Evolutionary conservation across 2,797 vertebrate species (phyloP).

Genomic region (Lindbergichthys nudifrons): DNA sequence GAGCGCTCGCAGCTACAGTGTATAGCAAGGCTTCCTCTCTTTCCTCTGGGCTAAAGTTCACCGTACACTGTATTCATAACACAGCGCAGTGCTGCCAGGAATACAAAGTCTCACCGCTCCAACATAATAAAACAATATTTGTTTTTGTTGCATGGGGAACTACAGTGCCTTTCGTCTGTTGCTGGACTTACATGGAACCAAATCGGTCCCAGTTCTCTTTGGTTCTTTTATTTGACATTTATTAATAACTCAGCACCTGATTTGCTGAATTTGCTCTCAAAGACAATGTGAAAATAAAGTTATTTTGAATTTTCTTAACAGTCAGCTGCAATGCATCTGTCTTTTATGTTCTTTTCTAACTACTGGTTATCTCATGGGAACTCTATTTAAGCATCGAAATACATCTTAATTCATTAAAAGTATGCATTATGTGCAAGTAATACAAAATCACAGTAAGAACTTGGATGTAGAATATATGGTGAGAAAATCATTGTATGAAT

Average conservation of each 20-base stretch:
- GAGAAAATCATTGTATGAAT: too few relatives aligned
- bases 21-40: slow-evolving; percentile 72
- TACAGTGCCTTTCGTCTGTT: background rate
- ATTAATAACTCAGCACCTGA: background rate
- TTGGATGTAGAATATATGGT: background rate
- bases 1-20: slow-evolving; percentile 57
- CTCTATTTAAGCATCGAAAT: background rate
- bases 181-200: background rate
- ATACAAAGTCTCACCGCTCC: slow-evolving; percentile 42
- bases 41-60: slow-evolving; percentile 78
- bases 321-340: background rate
- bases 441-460: background rate
- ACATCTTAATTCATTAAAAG: background rate
- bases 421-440: background rate
- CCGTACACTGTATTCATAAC: slow-evolving; percentile 63
- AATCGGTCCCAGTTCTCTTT: background rate
- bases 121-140: slow-evolving; percentile 5
- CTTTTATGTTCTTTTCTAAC: background rate
- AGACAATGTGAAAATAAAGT: background rate
- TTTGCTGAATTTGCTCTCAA: background rate
- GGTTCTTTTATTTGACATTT: background rate
- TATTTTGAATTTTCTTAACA: background rate
- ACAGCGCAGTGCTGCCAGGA: slow-evolving; percentile 54
- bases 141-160: slow-evolving; percentile 8
- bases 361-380: background rate